Percentiles rank a stretch among this genome's conserved stretches.
phyloP scores from a whole-genome alignment of 1,140 invertebrate species.

The Formica selysi region DNA sequence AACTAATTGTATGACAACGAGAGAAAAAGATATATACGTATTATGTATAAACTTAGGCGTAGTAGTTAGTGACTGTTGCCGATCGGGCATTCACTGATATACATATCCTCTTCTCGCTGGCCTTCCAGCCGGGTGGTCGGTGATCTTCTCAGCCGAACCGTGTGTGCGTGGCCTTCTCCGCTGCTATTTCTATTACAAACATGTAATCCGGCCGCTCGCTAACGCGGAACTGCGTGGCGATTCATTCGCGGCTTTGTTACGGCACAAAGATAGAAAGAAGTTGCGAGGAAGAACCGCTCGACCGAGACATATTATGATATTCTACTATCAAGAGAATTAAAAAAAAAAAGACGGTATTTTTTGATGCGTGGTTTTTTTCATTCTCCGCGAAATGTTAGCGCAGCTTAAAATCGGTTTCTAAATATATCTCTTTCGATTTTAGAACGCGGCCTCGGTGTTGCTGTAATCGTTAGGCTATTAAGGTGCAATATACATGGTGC shows the following conservation, averaged over 20 bases:
- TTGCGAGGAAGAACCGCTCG: background rate
- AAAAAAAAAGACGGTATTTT: background rate
- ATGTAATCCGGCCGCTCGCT: conserved; percentile 40
- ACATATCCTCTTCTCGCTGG: conserved; percentile 20
- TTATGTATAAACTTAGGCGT: background rate
- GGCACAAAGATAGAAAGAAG: conserved; percentile 23
- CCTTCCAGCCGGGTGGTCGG: conserved; percentile 37
- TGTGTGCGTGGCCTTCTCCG: conserved; percentile 35
- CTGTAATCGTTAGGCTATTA: background rate
- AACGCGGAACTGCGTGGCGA: background rate
- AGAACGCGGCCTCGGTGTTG: background rate
- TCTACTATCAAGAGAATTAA: conserved; percentile 15
- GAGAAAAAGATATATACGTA: background rate
- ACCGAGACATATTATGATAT: background rate
- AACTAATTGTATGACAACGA: background rate
- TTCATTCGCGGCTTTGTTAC: conserved; percentile 18
- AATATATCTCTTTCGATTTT: background rate
- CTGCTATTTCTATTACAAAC: conserved; percentile 65
- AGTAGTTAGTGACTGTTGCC: conserved; percentile 22
- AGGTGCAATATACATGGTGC: background rate
- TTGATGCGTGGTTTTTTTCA: background rate
- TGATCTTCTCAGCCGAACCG: conserved; percentile 19
- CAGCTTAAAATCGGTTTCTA: background rate
- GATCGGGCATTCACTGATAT: conserved; percentile 41
- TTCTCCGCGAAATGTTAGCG: background rate